phyloP scores from a whole-genome alignment of 2,888 invertebrate species.

The Chalcosyrphus nemorum region DNA sequence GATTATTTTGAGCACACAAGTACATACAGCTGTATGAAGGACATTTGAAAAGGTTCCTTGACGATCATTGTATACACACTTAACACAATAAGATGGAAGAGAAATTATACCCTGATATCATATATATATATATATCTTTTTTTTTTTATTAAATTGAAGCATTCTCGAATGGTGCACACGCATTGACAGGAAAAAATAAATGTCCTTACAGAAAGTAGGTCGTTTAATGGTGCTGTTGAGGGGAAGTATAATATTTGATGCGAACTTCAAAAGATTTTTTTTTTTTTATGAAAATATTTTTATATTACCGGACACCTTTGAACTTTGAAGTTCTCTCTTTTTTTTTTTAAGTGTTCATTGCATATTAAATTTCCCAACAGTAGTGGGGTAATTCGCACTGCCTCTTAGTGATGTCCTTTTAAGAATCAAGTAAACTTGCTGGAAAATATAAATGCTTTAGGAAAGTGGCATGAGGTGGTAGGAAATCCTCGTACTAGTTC shows the following conservation, averaged over 20 bases:
- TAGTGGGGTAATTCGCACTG: background rate
- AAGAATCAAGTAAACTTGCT: too few relatives aligned
- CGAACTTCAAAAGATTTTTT: conserved; percentile 9
- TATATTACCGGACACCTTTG: background rate
- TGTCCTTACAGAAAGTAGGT: background rate
- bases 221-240: background rate
- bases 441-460: too few relatives aligned
- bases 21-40: background rate
- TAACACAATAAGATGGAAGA: background rate
- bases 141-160: conserved; percentile 8
- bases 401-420: background rate
- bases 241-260: background rate
- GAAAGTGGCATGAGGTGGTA: too few relatives aligned
- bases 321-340: background rate
- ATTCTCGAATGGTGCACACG: background rate
- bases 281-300: background rate
- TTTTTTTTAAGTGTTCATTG: background rate
- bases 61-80: background rate
- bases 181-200: background rate
- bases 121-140: too few relatives aligned
- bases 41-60: background rate
- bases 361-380: conserved; percentile 4
- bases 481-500: too few relatives aligned
- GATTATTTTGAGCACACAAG: background rate
- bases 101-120: background rate